Evolutionary conservation across 2,113 vertebrate species (phyloP).

Genomic region (Dermatemys mawii): DNA sequence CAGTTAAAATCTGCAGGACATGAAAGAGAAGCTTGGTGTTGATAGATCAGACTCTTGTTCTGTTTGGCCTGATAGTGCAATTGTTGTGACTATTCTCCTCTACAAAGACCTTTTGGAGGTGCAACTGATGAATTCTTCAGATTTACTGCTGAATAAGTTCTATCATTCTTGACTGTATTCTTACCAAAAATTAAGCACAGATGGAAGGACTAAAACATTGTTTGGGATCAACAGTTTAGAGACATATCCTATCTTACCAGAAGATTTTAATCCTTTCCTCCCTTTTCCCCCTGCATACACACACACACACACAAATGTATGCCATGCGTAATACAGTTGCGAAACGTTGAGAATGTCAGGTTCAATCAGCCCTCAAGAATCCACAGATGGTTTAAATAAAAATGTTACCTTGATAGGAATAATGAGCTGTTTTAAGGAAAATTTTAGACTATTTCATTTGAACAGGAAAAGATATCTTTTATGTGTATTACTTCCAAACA

Average conservation of each 20-base stretch:
- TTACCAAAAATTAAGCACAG: background rate
- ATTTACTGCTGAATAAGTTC: background rate
- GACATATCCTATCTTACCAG: background rate
- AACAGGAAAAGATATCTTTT: conserved; percentile 54
- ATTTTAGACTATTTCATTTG: conserved; percentile 57
- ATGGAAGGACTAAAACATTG: background rate
- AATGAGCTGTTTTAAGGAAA: conserved; percentile 71
- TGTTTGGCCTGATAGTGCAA: background rate
- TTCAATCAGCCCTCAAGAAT: conserved; percentile 76
- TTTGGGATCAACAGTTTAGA: background rate
- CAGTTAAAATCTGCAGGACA: background rate
- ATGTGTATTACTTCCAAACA: background rate
- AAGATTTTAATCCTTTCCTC: background rate
- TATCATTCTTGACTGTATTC: background rate
- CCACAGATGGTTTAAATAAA: conserved; percentile 81
- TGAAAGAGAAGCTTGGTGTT: background rate
- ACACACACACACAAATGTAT: rapidly evolving
- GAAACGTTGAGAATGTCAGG: conserved; percentile 69
- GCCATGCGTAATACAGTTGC: conserved; percentile 73
- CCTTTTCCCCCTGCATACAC: background rate
- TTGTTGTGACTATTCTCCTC: background rate
- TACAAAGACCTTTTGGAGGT: background rate
- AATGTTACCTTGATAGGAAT: conserved; percentile 76
- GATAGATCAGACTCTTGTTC: background rate
- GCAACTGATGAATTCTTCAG: background rate